Evolutionary conservation across 23 tunicate species (phyloP).

Genomic region (Halocynthia roretzi): DNA sequence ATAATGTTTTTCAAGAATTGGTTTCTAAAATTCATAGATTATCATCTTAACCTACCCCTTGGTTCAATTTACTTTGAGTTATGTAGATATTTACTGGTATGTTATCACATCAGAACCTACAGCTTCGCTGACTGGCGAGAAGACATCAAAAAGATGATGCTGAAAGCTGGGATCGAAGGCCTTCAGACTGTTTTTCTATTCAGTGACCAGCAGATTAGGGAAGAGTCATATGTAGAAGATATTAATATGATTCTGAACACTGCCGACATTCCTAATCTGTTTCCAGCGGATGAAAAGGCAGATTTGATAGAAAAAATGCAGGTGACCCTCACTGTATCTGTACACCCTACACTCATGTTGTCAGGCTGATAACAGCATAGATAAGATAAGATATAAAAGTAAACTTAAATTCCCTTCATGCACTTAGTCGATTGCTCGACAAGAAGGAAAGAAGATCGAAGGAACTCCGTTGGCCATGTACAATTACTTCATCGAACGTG

Average conservation of each 20-base stretch:
- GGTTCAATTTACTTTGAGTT: not conserved
- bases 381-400: too few relatives aligned
- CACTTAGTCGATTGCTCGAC: conserved; percentile 51
- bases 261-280: conserved; percentile 93
- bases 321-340: conserved; percentile 10
- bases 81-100: not conserved
- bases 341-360: not conserved
- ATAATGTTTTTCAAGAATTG: not conserved
- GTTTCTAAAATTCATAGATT: not conserved
- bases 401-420: too few relatives aligned
- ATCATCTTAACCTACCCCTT: not conserved
- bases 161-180: conserved; percentile 89
- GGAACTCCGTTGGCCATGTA: conserved; percentile 93
- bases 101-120: conserved; percentile 40
- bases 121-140: conserved; percentile 95
- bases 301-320: conserved; percentile 90
- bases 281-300: conserved; percentile 96
- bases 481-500: conserved; percentile 92
- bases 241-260: conserved; percentile 93
- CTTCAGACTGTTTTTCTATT: conserved; percentile 78
- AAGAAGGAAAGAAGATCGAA: conserved; percentile 85
- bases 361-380: too few relatives aligned
- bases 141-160: conserved; percentile 92
- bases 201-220: conserved; percentile 98
- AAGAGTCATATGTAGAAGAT: conserved; percentile 95